phyloP scores from a whole-genome alignment of 2,888 invertebrate species.

The Cantharis flavilabris region DNA sequence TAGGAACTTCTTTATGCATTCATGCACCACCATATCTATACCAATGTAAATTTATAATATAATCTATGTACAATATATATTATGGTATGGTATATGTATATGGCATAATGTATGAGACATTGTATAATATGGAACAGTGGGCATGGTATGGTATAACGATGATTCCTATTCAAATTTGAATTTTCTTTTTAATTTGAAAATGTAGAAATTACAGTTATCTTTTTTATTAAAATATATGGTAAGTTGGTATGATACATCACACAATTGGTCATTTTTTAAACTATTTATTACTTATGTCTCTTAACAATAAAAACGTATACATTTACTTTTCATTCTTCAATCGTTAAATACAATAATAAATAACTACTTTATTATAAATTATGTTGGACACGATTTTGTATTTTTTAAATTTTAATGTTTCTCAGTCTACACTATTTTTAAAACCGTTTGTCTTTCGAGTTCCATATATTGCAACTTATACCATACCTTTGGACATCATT shows the following conservation, averaged over 20 bases:
- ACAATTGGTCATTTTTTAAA: slow-evolving; percentile 35
- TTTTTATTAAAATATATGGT: slow-evolving; percentile 29
- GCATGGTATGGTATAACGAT: not conserved
- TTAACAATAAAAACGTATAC: slow-evolving; percentile 32
- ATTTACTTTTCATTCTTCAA: slow-evolving; percentile 12
- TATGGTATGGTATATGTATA: not conserved
- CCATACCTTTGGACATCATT: slow-evolving; percentile 90
- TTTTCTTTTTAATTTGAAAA: slow-evolving; percentile 20
- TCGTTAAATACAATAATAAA: slow-evolving; percentile 8
- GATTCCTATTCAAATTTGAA: slow-evolving; percentile 15
- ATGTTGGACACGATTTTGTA: slow-evolving; percentile 9
- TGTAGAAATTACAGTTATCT: slow-evolving; percentile 30
- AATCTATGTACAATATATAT: not conserved
- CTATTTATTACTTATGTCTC: slow-evolving; percentile 25
- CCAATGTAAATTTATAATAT: not conserved
- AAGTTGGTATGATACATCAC: slow-evolving; percentile 33
- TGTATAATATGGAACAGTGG: not conserved
- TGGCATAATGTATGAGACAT: not conserved
- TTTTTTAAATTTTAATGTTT: slow-evolving; percentile 8
- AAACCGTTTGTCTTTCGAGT: not conserved
- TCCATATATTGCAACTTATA: slow-evolving; percentile 54
- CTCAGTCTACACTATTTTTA: slow-evolving; percentile 18
- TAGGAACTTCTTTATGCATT: not conserved
- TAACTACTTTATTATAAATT: slow-evolving; percentile 1
- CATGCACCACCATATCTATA: not conserved